Base-by-base conservation (phyloP, 2,888 invertebrate species). In the Tetranychus truncatus region DNA sequence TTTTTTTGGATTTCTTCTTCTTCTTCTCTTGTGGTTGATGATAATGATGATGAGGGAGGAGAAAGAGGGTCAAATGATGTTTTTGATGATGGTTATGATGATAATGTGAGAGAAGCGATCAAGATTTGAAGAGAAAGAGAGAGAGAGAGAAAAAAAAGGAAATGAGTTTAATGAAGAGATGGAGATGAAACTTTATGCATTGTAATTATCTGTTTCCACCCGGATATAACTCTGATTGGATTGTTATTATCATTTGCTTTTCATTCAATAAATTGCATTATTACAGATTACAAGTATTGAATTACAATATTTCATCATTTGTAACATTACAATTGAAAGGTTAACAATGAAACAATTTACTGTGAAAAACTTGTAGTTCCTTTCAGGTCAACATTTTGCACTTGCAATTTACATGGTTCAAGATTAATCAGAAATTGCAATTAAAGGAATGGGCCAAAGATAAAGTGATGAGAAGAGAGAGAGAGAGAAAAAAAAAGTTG, bases 171-270 rank as follows among this genome's bases (percentile, higher is more conserved):
- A 66, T 66, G 20, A 20, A 66, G 66, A 66, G 66, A 66, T 66
- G 66, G 66, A 66, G 66, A n/a, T 66, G 66, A n/a, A 20, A 24
- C n/a, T n/a, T 69, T 69, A 11, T 69, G 21, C 21, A 20, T 69
- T 24, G 21, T 24, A 24, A 24, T 69, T 69, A 20, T 69, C 69
- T 69, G 21, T 69, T 24, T 69, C 69, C 69, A 24, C 69, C 69
- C 34, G 69, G 69, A 69, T 24, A 24, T 69, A 24, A 69, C 34
- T 20, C 21, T 69, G 21, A 20, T 69, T 24, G 34, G 69, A 69
- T 69, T 69, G 69, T 24, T 24, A 20, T 20, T 69, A n/a, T 24
- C 18, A 66, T 66, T n/a, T 66, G 18, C 20, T 4, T 66, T 18
- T 73, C 73, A 21, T 45, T 18, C 9, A 66, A 20, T 34, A 34